A percentile compares a stretch with the other conserved stretches of the same genome.
Evolutionary conservation across 1,140 invertebrate genomes (phyloP).

Genomic region (Trypoxylus dichotomus): DNA sequence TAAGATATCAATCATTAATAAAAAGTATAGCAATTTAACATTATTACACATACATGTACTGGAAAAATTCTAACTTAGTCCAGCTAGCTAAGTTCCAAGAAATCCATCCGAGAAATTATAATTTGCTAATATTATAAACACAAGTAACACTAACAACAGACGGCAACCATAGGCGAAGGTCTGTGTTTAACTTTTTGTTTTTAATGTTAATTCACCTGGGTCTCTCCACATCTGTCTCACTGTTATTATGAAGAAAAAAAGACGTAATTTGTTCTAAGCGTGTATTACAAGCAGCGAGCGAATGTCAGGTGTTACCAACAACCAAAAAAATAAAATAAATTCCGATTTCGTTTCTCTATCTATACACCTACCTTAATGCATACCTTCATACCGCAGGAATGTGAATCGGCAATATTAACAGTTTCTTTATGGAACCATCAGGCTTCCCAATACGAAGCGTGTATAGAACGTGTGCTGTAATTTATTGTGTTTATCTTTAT

Average conservation of each 20-base stretch:
- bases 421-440: neutral
- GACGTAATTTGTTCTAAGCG: neutral
- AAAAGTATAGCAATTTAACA: too few relatives aligned
- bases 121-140: neutral
- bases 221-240: neutral
- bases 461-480: slow-evolving; percentile 6
- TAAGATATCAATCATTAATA: too few relatives aligned
- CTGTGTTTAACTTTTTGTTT: neutral
- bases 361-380: neutral
- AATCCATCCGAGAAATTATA: neutral
- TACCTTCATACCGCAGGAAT: slow-evolving; percentile 1
- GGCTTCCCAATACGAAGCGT: neutral
- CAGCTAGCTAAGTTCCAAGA: neutral
- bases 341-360: neutral
- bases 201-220: neutral
- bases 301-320: neutral
- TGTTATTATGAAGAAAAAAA: neutral
- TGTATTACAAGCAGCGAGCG: neutral
- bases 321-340: neutral
- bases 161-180: neutral
- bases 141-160: neutral
- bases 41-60: too few relatives aligned
- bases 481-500: slow-evolving; percentile 18
- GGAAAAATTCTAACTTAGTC: too few relatives aligned
- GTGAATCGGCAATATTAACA: neutral